These are phyloP conservation scores for Samia ricini DNA, from an alignment of 1,140 invertebrate species.

Conservation along the genomic window DNA sequence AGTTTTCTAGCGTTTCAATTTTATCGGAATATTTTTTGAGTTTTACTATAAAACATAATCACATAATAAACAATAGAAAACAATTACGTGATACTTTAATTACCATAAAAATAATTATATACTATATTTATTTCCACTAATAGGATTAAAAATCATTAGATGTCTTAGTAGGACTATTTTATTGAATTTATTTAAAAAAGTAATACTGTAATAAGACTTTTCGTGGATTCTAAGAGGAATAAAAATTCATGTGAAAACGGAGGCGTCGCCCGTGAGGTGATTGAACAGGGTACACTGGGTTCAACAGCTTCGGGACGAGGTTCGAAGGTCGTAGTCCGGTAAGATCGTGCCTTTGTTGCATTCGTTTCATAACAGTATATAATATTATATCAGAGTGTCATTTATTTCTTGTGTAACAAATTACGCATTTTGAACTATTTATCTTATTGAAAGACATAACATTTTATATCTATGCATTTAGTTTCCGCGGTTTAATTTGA, in stretches of 20 bases:
- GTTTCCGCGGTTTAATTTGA: background rate
- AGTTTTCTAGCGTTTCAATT: too few relatives aligned
- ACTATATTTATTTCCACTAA: too few relatives aligned
- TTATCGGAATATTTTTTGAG: too few relatives aligned
- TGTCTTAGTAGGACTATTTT: background rate
- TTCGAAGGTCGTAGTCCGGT: slow-evolving; percentile 53
- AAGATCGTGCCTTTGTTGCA: slow-evolving; percentile 42
- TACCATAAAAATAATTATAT: too few relatives aligned
- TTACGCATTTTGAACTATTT: background rate
- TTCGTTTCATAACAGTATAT: slow-evolving; percentile 8
- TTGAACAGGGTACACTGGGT: slow-evolving; percentile 35
- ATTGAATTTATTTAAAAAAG: background rate
- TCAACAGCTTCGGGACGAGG: slow-evolving; percentile 50
- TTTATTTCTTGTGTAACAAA: background rate
- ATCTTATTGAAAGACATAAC: background rate
- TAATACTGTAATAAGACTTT: too few relatives aligned
- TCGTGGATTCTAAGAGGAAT: background rate
- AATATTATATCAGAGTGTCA: slow-evolving; percentile 12
- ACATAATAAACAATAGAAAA: too few relatives aligned
- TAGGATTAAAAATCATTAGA: background rate
- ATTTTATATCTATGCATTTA: background rate
- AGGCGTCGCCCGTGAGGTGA: slow-evolving; percentile 38
- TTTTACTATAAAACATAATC: too few relatives aligned
- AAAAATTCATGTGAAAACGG: slow-evolving; percentile 27
- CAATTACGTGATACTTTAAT: too few relatives aligned